phyloP scores from a whole-genome alignment of 1,140 invertebrate genomes.

The Hylaeus volcanicus region DNA sequence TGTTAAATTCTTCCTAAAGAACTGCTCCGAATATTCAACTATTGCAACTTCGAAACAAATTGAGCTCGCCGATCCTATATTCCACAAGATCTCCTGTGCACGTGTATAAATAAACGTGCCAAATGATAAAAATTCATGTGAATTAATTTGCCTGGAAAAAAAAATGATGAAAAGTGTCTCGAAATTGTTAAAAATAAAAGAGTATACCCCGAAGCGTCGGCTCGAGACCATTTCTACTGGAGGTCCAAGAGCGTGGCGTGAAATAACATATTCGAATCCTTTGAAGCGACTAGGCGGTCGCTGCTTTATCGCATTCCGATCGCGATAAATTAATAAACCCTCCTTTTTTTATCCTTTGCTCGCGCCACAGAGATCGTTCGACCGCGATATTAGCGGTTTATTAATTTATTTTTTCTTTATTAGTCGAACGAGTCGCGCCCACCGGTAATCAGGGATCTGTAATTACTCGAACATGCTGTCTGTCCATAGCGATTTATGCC shows the following conservation, averaged over 20 bases:
- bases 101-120: too few relatives aligned
- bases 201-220: neutral
- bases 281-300: constrained; percentile 42
- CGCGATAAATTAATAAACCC: constrained; percentile 75
- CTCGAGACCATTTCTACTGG: neutral
- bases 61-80: too few relatives aligned
- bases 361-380: constrained; percentile 61
- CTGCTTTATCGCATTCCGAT: constrained; percentile 63
- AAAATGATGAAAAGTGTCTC: too few relatives aligned
- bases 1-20: too few relatives aligned
- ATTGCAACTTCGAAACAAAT: too few relatives aligned
- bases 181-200: too few relatives aligned
- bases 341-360: constrained; percentile 52
- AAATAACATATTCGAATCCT: constrained; percentile 58
- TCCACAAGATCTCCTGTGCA: too few relatives aligned
- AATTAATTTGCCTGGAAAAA: too few relatives aligned
- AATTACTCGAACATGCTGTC: constrained; percentile 78
- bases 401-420: constrained; percentile 79
- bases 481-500: constrained; percentile 76
- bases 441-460: constrained; percentile 78
- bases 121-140: too few relatives aligned
- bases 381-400: constrained; percentile 74
- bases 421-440: constrained; percentile 68
- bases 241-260: constrained; percentile 30
- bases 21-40: too few relatives aligned